Base-by-base conservation (phyloP, 2,113 vertebrate genomes). In the Pogona vitticeps region DNA sequence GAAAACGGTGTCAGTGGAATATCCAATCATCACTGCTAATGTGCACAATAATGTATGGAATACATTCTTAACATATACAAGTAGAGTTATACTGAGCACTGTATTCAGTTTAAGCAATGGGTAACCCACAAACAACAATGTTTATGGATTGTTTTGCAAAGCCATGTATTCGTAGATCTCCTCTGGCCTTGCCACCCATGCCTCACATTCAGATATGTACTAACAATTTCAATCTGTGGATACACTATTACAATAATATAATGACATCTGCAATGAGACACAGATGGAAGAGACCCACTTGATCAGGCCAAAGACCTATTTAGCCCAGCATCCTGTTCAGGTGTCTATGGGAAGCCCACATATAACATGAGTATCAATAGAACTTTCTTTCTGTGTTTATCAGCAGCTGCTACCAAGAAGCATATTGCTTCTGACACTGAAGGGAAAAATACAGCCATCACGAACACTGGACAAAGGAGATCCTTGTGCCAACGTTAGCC, bases 61-160 rank as follows among this genome's bases (percentile, higher is more conserved):
- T 31, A 76, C n/a, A 31, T 87, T 67, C 59, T 82, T 76, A 38
- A 75, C 71, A 82, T 56, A n/a, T 87, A 65, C 59, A 80, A 67
- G 59, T 13, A 65, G 71, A 82, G 65, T 81, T 81, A 75, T 75
- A 46, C 31, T 58, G 46, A 85, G 63, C n/a, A n/a, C n/a, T n/a
- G n/a, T 78, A 67, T 79, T 28, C 83, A 77, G n/a, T 46, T 85
- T 67, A 77, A 78, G 75, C 68, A 63, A 38, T 42, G 56, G 40
- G 21, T 33, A 36, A 26, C 38, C 20, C 28, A 61, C 68, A 63
- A 67, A n/a, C 26, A 70, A 58, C 76, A n/a, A n/a, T 33, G 31
- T 31, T 65, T 7, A 46, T 79, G 33, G 17, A 38, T 52, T 78
- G 63, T 28, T 33, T 38, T 42, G 9, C 20, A 52, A 63, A 63